Base-by-base conservation (phyloP, 2,113 vertebrate genomes). In the Arizona elegans region DNA sequence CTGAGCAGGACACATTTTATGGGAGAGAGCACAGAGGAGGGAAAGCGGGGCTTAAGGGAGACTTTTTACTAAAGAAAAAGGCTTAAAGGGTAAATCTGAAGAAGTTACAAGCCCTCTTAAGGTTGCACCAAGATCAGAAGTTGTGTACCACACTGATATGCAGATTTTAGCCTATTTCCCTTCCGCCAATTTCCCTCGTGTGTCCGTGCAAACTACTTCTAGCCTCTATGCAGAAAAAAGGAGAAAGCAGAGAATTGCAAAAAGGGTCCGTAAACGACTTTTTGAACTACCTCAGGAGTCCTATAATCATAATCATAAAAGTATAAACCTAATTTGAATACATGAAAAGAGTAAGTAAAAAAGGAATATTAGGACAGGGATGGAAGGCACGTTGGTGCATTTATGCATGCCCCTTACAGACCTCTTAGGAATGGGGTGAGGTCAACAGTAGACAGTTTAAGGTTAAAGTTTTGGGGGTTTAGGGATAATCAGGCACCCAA, bases 111-210 rank as follows among this genome's bases (percentile, higher is more conserved):
- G 70, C 33, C 33, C 17, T 38, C 33, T 38, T 33, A 17, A 59
- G 33, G 70, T 81, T 38, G 6, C 70, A 19, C 33, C 33, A 3
- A 81, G 33, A 8, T 38, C 70, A 17, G n/a, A 81, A 81, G 70
- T 21, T 2, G 0, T 8, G 70, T 0, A 17, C 33, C 70, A 38
- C 33, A 19, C 33, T 5, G 17, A 38, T 0, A 2, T 8, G 17
- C 70, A 81, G 70, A 38, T 38, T 8, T 81, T 19, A 81, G 70
- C 29, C 29, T 70, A 13, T n/a, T 70, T 70, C 29, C 12, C 29
- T 70, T n/a, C 11, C 3, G 12, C 70, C 17, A 8, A 81, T 38
- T 19, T 38, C 33, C 70, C n/a, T 81, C 8, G 70, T 7, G 2
- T 3, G 33, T 38, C 33, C 0, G 2, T 33, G 70, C 70, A 33